Conservation (phyloP, 2,113 vertebrate species). For the Chamaetylas fuelleborni region DNA sequence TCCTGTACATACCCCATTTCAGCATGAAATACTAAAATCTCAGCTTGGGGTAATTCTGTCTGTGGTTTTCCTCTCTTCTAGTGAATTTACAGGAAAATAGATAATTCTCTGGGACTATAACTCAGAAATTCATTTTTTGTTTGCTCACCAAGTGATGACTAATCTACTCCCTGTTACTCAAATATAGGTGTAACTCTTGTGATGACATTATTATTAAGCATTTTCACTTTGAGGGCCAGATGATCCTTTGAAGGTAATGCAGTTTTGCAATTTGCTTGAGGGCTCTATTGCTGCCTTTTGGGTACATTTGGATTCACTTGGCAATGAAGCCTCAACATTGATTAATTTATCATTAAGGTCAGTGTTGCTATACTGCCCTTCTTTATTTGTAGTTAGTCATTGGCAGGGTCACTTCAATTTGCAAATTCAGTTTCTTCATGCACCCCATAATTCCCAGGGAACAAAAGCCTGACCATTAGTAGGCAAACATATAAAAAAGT, state of each 20-base stretch:
- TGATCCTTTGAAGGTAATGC: slow-evolving; percentile 37
- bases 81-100: slow-evolving; percentile 63
- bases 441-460: neutral
- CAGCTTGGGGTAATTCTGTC: neutral
- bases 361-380: neutral
- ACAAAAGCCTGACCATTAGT: neutral
- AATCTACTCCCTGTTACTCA: slow-evolving; percentile 52
- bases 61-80: slow-evolving; percentile 58
- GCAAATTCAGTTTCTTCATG: neutral
- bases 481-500: neutral
- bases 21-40: slow-evolving; percentile 7
- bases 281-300: neutral
- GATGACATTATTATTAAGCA: slow-evolving; percentile 29
- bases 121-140: slow-evolving; percentile 38
- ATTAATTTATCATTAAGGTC: neutral
- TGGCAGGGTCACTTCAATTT: neutral
- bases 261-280: neutral
- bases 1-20: slow-evolving; percentile 35
- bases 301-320: neutral
- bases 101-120: slow-evolving; percentile 47
- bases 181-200: slow-evolving; percentile 59
- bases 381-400: neutral
- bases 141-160: slow-evolving; percentile 48
- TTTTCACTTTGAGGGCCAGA: slow-evolving; percentile 25
- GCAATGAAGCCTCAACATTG: neutral